Percentiles rank a stretch among this genome's conserved stretches.
Evolutionary conservation across 2,113 vertebrate genomes (phyloP).

Genomic region (Lepus americanus): DNA sequence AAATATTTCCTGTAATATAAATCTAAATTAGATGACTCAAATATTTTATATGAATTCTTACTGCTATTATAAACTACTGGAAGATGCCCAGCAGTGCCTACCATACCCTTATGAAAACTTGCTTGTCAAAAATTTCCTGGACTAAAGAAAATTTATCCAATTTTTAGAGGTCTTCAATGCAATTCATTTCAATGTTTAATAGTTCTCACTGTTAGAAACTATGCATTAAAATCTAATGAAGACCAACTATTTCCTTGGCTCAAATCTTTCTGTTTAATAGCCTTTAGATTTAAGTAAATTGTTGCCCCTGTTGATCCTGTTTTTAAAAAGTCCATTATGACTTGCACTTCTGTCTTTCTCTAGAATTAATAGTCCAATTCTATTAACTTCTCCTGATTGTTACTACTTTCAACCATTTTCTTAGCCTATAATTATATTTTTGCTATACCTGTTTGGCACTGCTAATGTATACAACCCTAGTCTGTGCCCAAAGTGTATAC

Average conservation of each 20-base stretch:
- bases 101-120: background rate
- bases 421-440: conserved; percentile 7
- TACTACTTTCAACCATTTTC: background rate
- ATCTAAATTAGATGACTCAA: background rate
- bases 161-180: background rate
- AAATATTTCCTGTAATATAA: background rate
- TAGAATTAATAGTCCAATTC: background rate
- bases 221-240: background rate
- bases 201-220: background rate
- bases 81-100: background rate
- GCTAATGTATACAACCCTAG: background rate
- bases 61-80: background rate
- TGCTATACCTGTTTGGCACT: background rate
- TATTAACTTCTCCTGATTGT: background rate
- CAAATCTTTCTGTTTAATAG: background rate
- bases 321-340: background rate
- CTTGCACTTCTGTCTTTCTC: background rate
- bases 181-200: background rate
- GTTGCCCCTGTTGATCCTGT: background rate
- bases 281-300: background rate
- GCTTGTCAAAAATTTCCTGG: background rate
- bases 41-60: background rate
- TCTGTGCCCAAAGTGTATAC: background rate
- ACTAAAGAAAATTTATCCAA: background rate
- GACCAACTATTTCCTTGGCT: background rate